Percentiles rank a stretch among this genome's conserved stretches.
Conservation (phyloP, 2,113 vertebrate genomes). For the Channa maculata region DNA sequence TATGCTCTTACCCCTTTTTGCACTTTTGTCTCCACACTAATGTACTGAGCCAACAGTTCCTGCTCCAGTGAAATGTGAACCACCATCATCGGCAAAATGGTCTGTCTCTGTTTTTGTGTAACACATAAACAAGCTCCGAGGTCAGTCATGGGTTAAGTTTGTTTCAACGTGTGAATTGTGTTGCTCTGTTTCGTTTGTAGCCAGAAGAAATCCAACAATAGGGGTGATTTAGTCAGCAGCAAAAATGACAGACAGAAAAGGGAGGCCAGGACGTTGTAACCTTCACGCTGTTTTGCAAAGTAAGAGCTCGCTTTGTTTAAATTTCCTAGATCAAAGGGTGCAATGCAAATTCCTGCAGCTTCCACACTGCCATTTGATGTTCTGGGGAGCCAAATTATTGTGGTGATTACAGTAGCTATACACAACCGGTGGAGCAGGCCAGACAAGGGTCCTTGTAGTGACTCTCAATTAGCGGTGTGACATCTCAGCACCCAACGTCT, state of each 20-base stretch:
- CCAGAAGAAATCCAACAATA: slow-evolving; percentile 64
- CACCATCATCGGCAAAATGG: slow-evolving; percentile 6
- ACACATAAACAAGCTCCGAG: slow-evolving; percentile 35
- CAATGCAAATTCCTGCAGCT: slow-evolving; percentile 79
- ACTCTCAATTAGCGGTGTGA: slow-evolving; percentile 79
- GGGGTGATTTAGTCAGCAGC: slow-evolving; percentile 36
- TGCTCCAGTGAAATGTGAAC: slow-evolving; percentile 12
- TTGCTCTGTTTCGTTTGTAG: slow-evolving; percentile 56
- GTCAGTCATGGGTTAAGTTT: slow-evolving; percentile 52
- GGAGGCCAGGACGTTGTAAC: slow-evolving; percentile 66
- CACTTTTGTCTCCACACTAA: neutral
- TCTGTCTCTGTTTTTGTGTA: slow-evolving; percentile 58
- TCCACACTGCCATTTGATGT: slow-evolving; percentile 80
- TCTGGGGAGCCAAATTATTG: slow-evolving; percentile 74
- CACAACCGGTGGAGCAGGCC: slow-evolving; percentile 63
- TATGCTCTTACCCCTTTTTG: too few relatives aligned
- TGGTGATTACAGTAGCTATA: slow-evolving; percentile 76
- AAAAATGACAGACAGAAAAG: slow-evolving; percentile 30
- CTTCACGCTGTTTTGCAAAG: slow-evolving; percentile 70
- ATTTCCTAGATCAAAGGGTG: slow-evolving; percentile 78
- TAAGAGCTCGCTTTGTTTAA: slow-evolving; percentile 74
- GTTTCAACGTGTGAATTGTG: slow-evolving; percentile 51
- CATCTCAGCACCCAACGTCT: slow-evolving; percentile 73
- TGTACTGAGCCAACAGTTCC: neutral
- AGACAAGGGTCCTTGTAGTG: slow-evolving; percentile 73